These are phyloP conservation scores for Sinocyclocheilus anshuiensis DNA, from an alignment of 2,113 vertebrate genomes.

Conservation along the genomic window DNA sequence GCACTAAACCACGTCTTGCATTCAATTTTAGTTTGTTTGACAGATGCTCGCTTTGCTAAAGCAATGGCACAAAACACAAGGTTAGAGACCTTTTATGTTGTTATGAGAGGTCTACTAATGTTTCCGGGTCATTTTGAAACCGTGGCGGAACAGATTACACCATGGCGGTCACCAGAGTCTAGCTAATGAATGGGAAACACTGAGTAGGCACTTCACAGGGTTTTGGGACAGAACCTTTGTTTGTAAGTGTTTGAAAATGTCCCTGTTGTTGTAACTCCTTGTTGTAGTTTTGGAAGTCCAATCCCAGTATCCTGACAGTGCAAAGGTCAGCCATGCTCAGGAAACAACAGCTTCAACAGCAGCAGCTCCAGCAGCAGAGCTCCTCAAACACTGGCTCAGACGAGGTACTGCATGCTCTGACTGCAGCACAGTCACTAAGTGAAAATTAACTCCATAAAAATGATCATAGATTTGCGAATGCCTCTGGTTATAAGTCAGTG, in stretches of 20 bases:
- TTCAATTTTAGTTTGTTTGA: not conserved
- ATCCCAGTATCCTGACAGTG: slow-evolving; percentile 93
- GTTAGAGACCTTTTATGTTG: too few species aligned
- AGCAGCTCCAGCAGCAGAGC: slow-evolving; percentile 67
- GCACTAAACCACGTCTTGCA: not conserved
- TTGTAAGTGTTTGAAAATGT: not conserved
- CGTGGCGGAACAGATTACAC: too few species aligned
- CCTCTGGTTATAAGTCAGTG: not conserved
- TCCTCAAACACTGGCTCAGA: slow-evolving; percentile 92
- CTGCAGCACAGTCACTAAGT: not conserved
- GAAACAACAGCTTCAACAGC: slow-evolving; percentile 82
- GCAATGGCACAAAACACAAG: too few species aligned
- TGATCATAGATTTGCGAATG: not conserved
- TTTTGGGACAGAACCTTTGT: not conserved
- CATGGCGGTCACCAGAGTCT: not conserved
- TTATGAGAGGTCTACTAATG: too few species aligned
- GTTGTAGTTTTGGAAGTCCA: slow-evolving; percentile 95
- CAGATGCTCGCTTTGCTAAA: not conserved
- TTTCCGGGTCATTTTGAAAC: not conserved
- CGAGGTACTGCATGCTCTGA: slow-evolving; percentile 74
- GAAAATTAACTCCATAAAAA: not conserved
- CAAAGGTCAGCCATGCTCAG: slow-evolving; percentile 93
- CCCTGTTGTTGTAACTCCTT: not conserved
- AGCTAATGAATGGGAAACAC: not conserved
- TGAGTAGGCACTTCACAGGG: not conserved